Conservation (phyloP, 2,888 invertebrate genomes). For the Brachynemurus nebulosus region DNA sequence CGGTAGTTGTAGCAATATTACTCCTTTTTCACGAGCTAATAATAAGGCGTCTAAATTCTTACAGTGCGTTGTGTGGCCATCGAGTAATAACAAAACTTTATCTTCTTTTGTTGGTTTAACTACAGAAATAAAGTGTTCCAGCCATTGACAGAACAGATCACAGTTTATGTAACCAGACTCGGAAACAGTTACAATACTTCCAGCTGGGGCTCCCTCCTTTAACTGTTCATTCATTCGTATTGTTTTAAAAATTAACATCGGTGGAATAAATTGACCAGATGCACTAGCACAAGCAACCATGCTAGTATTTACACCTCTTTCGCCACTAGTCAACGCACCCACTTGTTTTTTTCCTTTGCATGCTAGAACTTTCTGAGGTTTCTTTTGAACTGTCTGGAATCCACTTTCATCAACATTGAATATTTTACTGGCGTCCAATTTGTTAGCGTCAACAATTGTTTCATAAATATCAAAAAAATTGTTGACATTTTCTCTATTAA, state of each 20-base stretch:
- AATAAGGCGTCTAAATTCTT: constrained; percentile 19
- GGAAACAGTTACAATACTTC: constrained; percentile 11
- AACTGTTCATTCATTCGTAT: constrained; percentile 14
- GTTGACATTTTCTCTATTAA: no score
- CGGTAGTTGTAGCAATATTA: constrained; percentile 19
- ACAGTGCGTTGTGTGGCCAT: constrained; percentile 21
- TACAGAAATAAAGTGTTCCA: constrained; percentile 25
- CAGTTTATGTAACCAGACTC: constrained; percentile 19
- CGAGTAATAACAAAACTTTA: constrained; percentile 20
- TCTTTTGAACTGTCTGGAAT: constrained; percentile 10
- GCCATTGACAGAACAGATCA: no score
- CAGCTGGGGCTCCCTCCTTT: constrained; percentile 14
- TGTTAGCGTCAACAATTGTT: no score
- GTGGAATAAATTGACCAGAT: constrained; percentile 17
- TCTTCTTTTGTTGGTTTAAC: constrained; percentile 16
- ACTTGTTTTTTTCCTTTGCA: constrained; percentile 13
- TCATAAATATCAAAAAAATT: no score
- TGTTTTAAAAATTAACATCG: constrained; percentile 20
- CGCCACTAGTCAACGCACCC: no score
- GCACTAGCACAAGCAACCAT: no score
- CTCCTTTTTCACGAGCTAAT: no score
- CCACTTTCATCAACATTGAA: constrained; percentile 14
- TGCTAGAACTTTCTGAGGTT: constrained; percentile 13
- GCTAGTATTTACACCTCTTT: constrained; percentile 11
- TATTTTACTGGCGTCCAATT: constrained; percentile 11